Evolutionary conservation across 2,113 vertebrate species (phyloP).

Genomic region (Hyaena hyaena): DNA sequence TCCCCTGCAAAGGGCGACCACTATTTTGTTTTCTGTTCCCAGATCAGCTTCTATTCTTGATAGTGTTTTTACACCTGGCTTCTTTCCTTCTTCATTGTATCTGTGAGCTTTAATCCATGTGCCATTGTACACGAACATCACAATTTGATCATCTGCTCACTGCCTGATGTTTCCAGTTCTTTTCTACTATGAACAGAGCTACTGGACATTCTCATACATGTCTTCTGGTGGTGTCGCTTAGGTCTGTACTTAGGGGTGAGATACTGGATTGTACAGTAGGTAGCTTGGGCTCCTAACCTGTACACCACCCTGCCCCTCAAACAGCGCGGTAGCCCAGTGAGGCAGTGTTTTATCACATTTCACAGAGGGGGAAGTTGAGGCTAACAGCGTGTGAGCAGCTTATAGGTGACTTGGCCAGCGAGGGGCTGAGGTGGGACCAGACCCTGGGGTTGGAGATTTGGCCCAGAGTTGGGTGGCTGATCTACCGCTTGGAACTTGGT

Average conservation of each 20-base stretch:
- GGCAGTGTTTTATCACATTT: background rate
- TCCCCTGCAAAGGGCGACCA: background rate
- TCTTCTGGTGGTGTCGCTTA: background rate
- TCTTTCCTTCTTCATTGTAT: background rate
- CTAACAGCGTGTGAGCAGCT: background rate
- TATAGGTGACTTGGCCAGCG: background rate
- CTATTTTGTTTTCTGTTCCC: background rate
- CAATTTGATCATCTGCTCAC: background rate
- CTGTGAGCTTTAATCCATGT: background rate
- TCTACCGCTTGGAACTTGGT: background rate
- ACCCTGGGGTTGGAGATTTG: background rate
- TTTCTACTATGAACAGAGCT: background rate
- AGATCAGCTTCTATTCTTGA: background rate
- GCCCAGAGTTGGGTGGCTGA: background rate
- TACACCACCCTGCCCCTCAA: background rate
- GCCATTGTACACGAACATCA: background rate
- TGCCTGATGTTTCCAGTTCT: background rate
- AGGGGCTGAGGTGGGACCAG: background rate
- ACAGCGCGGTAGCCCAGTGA: background rate
- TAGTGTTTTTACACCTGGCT: background rate
- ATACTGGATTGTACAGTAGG: background rate
- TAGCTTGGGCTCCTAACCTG: background rate
- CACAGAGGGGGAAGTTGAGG: background rate
- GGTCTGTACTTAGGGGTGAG: background rate
- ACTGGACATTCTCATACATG: background rate